Conservation (phyloP, 2,888 invertebrate species). For the Acronicta leporina region DNA sequence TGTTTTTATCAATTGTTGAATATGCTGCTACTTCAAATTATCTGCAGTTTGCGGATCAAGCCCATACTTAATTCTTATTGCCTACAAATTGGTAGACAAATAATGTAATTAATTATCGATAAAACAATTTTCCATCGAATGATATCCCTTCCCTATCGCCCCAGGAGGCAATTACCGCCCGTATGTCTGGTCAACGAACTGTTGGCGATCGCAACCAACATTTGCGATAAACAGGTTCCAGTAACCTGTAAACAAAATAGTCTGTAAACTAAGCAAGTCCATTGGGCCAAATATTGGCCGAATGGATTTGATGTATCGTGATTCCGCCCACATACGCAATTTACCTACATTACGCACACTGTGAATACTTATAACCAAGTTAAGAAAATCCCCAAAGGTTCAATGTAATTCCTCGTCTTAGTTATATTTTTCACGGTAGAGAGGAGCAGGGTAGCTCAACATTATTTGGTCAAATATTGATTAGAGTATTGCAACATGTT, state of each 20-base stretch:
- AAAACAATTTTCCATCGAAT: constrained; percentile 54
- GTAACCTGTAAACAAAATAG: constrained; percentile 10
- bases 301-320: constrained; percentile 8
- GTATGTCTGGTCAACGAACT: constrained; percentile 67
- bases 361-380: constrained; percentile 17
- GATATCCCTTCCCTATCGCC: constrained; percentile 57
- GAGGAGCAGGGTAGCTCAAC: constrained; percentile 15
- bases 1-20: too few relatives aligned
- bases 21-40: too few relatives aligned
- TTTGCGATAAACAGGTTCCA: constrained; percentile 23
- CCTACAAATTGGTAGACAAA: constrained; percentile 3
- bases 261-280: constrained; percentile 4
- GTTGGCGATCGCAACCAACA: constrained; percentile 37
- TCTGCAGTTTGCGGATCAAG: too few relatives aligned
- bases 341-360: constrained; percentile 28
- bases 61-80: constrained; percentile 3
- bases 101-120: constrained; percentile 50
- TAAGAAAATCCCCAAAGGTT: constrained; percentile 29
- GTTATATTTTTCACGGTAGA: constrained; percentile 3
- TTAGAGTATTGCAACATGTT: constrained; percentile 47
- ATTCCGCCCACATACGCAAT: constrained; percentile 29
- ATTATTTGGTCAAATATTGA: constrained; percentile 28
- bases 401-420: constrained; percentile 21
- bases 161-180: constrained; percentile 67
- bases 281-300: constrained; percentile 37